phyloP scores from a whole-genome alignment of 2,797 vertebrate genomes.

The Premnoplex brunnescens region DNA sequence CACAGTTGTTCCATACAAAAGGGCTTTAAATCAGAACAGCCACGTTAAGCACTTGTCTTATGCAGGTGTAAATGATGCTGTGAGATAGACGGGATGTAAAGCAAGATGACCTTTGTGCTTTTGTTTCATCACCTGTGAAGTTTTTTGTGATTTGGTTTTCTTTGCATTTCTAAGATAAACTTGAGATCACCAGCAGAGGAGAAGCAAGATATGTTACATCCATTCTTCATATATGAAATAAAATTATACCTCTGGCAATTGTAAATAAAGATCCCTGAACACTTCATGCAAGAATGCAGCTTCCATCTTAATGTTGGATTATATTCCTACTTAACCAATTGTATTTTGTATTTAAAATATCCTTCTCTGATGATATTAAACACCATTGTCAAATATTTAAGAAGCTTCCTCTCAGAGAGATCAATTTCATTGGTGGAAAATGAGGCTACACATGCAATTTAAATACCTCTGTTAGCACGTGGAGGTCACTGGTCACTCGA shows the following conservation, averaged over 20 bases:
- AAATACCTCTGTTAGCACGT: neutral
- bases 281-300: neutral
- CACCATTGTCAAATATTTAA: neutral
- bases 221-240: neutral
- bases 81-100: neutral
- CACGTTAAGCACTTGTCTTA: neutral
- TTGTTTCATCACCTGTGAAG: neutral
- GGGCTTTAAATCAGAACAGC: neutral
- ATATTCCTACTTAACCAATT: neutral
- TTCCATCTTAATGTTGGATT: neutral
- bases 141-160: neutral
- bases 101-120: neutral
- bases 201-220: neutral
- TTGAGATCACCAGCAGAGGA: neutral
- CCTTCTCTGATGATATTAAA: neutral
- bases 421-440: neutral
- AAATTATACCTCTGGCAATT: neutral
- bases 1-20: neutral
- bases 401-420: neutral
- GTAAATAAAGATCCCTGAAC: neutral
- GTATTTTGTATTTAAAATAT: neutral
- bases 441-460: neutral
- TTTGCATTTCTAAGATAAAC: neutral
- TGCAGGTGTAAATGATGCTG: neutral
- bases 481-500: neutral